Percentiles rank a stretch among this genome's conserved stretches.
phyloP scores from a whole-genome alignment of 2,113 vertebrate genomes.

The Diadophis punctatus region DNA sequence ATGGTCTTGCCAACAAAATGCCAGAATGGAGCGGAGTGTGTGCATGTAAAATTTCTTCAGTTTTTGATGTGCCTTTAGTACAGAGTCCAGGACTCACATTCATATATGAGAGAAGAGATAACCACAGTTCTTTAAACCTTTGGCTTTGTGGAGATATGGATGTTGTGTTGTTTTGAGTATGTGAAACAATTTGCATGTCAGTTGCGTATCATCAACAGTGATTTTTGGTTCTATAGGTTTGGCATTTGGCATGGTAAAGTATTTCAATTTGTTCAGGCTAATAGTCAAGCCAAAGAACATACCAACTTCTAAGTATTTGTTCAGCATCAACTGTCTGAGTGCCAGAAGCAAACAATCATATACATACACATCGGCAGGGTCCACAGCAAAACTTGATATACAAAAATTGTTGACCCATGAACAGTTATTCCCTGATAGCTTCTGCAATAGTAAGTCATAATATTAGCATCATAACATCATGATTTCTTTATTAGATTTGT shows the following conservation, averaged over 20 bases:
- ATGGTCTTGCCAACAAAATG: no score
- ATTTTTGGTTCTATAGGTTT: not conserved
- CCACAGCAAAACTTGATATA: not conserved
- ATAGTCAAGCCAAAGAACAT: not conserved
- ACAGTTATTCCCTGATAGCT: not conserved
- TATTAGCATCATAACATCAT: not conserved
- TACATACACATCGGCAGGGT: not conserved
- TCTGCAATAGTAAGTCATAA: not conserved
- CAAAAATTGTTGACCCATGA: not conserved
- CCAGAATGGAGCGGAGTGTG: no score
- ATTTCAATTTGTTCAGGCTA: not conserved
- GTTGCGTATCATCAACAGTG: no score
- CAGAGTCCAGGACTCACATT: no score
- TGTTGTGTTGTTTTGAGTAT: no score
- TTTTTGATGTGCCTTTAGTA: no score
- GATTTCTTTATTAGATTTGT: not conserved
- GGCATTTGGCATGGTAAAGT: not conserved
- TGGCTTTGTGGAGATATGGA: no score
- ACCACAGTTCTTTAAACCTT: no score
- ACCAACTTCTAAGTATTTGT: not conserved
- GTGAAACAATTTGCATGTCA: no score
- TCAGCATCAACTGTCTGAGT: not conserved
- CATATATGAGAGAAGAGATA: no score
- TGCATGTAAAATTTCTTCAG: no score
- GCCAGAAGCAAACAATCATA: not conserved